phyloP scores from a whole-genome alignment of 2,113 vertebrate genomes.

The Dipodomys merriami region DNA sequence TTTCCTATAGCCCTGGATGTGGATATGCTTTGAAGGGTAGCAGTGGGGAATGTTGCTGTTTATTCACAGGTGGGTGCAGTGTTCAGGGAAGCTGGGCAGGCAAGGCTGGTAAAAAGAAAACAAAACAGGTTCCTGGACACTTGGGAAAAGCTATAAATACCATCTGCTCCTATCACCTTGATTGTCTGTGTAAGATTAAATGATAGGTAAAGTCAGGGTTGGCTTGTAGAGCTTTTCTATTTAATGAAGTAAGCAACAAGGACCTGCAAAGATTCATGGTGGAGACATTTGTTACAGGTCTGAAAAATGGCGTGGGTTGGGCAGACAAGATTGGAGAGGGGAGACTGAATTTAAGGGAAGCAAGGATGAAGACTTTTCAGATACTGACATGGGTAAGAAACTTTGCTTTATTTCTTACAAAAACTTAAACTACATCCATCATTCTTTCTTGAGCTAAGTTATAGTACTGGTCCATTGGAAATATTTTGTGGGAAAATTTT shows the following conservation, averaged over 20 bases:
- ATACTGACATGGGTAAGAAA: not conserved
- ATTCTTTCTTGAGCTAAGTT: constrained; percentile 78
- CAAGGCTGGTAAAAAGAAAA: not conserved
- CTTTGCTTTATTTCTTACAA: not conserved
- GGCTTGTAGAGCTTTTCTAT: constrained; percentile 3
- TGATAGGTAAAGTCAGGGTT: constrained; percentile 40
- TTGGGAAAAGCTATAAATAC: not conserved
- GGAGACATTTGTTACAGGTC: not conserved
- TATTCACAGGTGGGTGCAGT: not conserved
- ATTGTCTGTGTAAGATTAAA: constrained; percentile 4
- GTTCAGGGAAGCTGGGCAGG: not conserved
- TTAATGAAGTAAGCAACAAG: constrained; percentile 48
- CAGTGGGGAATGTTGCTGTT: not conserved
- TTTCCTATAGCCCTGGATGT: not conserved
- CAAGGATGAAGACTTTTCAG: constrained; percentile 22
- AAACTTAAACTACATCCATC: constrained; percentile 10
- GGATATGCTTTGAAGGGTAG: not conserved
- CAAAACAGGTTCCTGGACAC: not conserved
- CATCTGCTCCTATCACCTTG: not conserved
- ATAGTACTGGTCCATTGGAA: constrained; percentile 79
- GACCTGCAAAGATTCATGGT: constrained; percentile 4
- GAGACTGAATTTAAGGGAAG: not conserved
- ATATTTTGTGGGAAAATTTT: constrained; percentile 81
- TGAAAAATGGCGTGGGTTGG: not conserved
- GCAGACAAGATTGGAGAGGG: not conserved